Conservation (phyloP, 2,888 invertebrate species). For the Troglohyphantes excavatus region DNA sequence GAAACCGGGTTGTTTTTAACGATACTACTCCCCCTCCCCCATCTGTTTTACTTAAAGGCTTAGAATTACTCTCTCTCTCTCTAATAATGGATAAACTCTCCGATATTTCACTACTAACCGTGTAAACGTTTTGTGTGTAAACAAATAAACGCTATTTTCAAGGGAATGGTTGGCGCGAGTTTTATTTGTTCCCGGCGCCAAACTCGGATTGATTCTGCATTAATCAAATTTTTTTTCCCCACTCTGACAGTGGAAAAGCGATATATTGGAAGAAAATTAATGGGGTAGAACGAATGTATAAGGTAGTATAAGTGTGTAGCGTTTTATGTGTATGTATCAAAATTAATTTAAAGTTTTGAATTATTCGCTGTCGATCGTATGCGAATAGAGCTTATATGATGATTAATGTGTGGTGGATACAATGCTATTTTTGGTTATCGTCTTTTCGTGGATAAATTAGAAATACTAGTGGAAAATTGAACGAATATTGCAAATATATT, state of each 20-base stretch:
- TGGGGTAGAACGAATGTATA: background rate
- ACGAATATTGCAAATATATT: no score
- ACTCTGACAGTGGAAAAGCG: constrained; percentile 35
- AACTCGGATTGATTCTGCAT: constrained; percentile 61
- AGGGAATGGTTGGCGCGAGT: background rate
- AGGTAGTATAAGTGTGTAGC: no score
- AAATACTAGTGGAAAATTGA: no score
- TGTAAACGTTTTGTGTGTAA: constrained; percentile 5
- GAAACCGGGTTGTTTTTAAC: constrained; percentile 27
- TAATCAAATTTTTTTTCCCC: constrained; percentile 51
- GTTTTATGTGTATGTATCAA: background rate
- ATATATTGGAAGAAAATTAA: constrained; percentile 17
- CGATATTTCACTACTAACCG: constrained; percentile 38
- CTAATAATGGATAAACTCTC: constrained; percentile 52
- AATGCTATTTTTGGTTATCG: no score
- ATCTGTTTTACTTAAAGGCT: constrained; percentile 33
- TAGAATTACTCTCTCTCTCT: constrained; percentile 59
- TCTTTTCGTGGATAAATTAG: background rate
- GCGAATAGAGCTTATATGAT: background rate
- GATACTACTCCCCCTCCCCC: constrained; percentile 23
- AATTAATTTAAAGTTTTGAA: background rate
- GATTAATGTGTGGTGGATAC: background rate
- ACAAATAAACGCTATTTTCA: constrained; percentile 17
- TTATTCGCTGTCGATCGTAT: background rate
- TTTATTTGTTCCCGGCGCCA: constrained; percentile 9